Conservation (phyloP, 2,888 invertebrate genomes). For the Iphiclides podalirius region DNA sequence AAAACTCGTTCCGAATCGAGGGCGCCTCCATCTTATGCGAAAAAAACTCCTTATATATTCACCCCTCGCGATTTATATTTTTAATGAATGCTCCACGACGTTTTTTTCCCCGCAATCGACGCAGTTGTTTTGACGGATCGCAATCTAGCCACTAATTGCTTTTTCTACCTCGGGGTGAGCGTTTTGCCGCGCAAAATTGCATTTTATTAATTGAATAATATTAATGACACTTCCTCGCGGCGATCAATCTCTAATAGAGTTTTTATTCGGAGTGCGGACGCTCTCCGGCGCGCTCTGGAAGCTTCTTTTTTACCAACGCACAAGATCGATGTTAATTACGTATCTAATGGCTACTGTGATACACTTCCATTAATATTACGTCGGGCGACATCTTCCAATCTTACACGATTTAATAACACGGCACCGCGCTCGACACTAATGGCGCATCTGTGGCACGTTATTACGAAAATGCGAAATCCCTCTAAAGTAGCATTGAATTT, state of each 20-base stretch:
- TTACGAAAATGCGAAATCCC: constrained; percentile 57
- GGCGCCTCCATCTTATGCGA: constrained; percentile 78
- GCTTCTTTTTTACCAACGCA: constrained; percentile 52
- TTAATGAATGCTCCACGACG: constrained; percentile 72
- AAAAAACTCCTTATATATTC: constrained; percentile 76
- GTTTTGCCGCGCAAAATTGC: constrained; percentile 73
- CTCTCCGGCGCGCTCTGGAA: constrained; percentile 43
- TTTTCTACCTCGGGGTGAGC: constrained; percentile 75
- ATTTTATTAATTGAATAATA: constrained; percentile 81
- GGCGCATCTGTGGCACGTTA: constrained; percentile 66
- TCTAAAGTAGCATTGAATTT: neutral
- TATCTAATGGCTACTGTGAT: constrained; percentile 79
- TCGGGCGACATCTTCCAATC: constrained; percentile 66
- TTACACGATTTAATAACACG: constrained; percentile 73
- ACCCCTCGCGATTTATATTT: constrained; percentile 77
- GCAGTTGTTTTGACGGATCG: constrained; percentile 79
- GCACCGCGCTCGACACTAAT: constrained; percentile 65
- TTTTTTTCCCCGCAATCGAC: constrained; percentile 68
- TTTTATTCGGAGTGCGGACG: constrained; percentile 70
- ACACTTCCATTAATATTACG: constrained; percentile 78
- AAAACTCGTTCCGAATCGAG: constrained; percentile 63
- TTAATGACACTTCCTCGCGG: constrained; percentile 76
- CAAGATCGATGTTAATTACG: constrained; percentile 74
- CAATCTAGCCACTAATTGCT: constrained; percentile 81
- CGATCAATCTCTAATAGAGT: constrained; percentile 78